Evolutionary conservation across 2,797 vertebrate genomes (phyloP).

Genomic region (Pogoniulus pusillus): DNA sequence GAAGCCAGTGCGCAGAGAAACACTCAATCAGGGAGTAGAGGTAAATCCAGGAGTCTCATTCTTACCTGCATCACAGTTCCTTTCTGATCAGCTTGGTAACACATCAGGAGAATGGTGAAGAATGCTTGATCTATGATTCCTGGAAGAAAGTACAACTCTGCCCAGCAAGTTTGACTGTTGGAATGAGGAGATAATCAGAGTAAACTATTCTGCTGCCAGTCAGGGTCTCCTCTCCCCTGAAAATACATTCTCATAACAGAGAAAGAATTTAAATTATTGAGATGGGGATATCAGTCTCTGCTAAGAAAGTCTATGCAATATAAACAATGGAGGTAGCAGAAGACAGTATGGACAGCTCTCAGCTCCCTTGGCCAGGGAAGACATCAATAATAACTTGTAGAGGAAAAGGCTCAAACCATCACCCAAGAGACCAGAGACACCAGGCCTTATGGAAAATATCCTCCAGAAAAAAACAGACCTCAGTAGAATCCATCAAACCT

Average conservation of each 20-base stretch:
- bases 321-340: background rate
- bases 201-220: background rate
- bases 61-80: background rate
- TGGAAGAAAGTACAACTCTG: background rate
- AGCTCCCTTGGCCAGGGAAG: rapidly evolving
- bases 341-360: background rate
- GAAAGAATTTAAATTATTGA: background rate
- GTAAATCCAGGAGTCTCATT: background rate
- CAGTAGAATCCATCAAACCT: background rate
- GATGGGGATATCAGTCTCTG: background rate
- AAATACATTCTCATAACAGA: background rate
- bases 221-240: background rate
- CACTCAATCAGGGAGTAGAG: background rate
- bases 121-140: background rate
- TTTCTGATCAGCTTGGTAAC: background rate
- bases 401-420: background rate
- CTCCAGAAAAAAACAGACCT: background rate
- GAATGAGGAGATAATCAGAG: background rate
- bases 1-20: background rate
- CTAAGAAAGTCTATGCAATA: background rate
- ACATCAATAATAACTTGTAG: background rate
- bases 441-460: background rate
- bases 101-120: background rate
- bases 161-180: background rate
- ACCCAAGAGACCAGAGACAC: background rate